Evolutionary conservation across 2,797 vertebrate genomes (phyloP).

Genomic region (Rhinichthys osculus): DNA sequence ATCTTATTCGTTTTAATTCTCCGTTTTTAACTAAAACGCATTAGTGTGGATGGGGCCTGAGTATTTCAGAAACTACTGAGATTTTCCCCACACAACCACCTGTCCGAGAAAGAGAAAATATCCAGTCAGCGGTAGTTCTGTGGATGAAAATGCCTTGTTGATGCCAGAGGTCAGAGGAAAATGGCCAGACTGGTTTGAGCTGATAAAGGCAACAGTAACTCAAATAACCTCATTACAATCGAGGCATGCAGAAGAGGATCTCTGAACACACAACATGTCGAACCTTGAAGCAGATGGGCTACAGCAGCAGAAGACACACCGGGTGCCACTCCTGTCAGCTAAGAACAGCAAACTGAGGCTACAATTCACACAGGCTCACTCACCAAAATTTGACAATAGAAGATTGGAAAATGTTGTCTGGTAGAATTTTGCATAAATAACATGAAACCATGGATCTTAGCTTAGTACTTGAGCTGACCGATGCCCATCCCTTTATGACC

Average conservation of each 20-base stretch:
- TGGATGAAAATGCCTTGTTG: no score
- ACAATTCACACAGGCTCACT: background rate
- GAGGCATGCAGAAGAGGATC: background rate
- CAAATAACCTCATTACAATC: background rate
- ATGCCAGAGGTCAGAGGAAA: no score
- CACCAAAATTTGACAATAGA: background rate
- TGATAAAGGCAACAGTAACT: constrained; percentile 22
- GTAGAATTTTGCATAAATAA: constrained; percentile 43
- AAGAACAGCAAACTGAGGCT: background rate
- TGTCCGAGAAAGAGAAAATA: background rate
- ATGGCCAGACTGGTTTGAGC: constrained; percentile 21
- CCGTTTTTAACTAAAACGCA: no score
- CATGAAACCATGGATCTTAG: constrained; percentile 1
- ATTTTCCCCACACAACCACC: background rate
- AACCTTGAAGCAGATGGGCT: background rate
- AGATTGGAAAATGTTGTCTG: background rate
- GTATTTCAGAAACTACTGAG: background rate
- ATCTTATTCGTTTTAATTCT: no score
- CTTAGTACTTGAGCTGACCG: background rate
- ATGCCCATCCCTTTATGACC: no score
- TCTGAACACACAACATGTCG: background rate
- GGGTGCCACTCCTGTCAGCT: background rate
- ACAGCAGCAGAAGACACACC: background rate
- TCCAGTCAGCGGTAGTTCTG: background rate
- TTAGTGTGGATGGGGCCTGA: background rate